Conservation (phyloP, 2,888 invertebrate species). For the Drosophila borealis region DNA sequence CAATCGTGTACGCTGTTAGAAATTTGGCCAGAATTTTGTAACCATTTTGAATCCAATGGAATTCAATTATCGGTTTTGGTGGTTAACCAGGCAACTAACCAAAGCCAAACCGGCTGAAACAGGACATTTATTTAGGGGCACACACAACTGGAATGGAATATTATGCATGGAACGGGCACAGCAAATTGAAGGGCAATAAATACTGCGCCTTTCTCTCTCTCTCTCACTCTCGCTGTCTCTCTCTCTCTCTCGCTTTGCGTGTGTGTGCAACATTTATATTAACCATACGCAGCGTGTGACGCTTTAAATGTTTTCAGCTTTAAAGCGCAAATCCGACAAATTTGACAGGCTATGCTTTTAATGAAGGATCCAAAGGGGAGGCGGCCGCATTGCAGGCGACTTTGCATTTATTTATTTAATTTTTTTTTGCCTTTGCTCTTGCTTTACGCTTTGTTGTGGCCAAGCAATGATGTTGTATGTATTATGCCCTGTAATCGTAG, state of each 20-base stretch:
- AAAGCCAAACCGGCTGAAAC: constrained; percentile 22
- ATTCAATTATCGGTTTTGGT: constrained; percentile 21
- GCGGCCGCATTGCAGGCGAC: neutral
- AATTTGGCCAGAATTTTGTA: neutral
- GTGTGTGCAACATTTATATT: constrained; percentile 44
- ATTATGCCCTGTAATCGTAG: too few relatives aligned
- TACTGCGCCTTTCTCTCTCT: constrained; percentile 4
- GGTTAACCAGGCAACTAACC: constrained; percentile 30
- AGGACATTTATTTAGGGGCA: constrained; percentile 17
- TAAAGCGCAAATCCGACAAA: constrained; percentile 15
- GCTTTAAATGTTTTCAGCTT: constrained; percentile 44
- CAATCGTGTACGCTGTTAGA: neutral
- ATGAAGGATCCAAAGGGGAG: neutral
- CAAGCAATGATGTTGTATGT: neutral
- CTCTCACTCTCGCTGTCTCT: neutral
- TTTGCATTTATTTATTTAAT: neutral
- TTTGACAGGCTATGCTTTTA: constrained; percentile 9
- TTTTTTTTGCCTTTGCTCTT: neutral
- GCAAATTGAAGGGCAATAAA: constrained; percentile 23
- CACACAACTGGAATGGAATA: neutral
- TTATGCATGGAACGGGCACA: neutral
- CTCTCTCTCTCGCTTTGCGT: constrained; percentile 1
- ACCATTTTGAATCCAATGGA: constrained; percentile 12
- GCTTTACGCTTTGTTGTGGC: constrained; percentile 53
- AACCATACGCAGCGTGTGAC: constrained; percentile 53